phyloP scores from a whole-genome alignment of 2,113 vertebrate species.

The Pseudorectes ferrugineus region DNA sequence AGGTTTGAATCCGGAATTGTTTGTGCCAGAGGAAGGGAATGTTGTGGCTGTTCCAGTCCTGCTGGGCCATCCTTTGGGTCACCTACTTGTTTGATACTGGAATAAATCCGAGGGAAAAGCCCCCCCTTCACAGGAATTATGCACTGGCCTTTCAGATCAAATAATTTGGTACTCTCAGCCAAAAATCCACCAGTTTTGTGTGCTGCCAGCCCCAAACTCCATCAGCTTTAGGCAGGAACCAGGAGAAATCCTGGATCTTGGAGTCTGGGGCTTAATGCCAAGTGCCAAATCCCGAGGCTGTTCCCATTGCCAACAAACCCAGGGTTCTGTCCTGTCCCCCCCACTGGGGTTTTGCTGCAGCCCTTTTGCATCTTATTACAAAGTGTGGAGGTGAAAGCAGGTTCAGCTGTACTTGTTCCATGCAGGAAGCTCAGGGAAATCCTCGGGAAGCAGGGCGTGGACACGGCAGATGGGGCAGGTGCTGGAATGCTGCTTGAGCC shows the following conservation, averaged over 20 bases:
- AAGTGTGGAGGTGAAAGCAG: not conserved
- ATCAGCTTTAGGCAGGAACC: not conserved
- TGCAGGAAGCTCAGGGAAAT: constrained; percentile 74
- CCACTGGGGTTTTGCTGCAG: not conserved
- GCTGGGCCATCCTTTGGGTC: not conserved
- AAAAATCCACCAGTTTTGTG: not conserved
- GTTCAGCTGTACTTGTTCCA: constrained; percentile 41
- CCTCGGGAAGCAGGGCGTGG: constrained; percentile 70
- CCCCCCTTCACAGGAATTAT: not conserved
- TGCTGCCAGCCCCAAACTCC: not conserved
- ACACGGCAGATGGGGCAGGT: constrained; percentile 86
- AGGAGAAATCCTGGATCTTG: not conserved
- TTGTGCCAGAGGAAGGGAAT: not conserved
- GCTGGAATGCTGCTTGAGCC: constrained; percentile 82
- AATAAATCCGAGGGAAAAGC: not conserved
- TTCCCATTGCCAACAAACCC: not conserved
- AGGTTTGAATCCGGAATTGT: not conserved
- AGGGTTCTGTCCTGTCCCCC: not conserved
- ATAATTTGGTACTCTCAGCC: rapidly evolving
- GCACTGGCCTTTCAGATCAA: not conserved
- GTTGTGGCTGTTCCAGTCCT: not conserved
- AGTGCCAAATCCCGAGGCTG: not conserved
- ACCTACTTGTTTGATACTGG: not conserved
- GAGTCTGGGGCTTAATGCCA: rapidly evolving
- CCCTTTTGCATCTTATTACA: not conserved